These are phyloP conservation scores for Drosophila recens DNA, from an alignment of 2,888 invertebrate genomes.

Conservation along the genomic window DNA sequence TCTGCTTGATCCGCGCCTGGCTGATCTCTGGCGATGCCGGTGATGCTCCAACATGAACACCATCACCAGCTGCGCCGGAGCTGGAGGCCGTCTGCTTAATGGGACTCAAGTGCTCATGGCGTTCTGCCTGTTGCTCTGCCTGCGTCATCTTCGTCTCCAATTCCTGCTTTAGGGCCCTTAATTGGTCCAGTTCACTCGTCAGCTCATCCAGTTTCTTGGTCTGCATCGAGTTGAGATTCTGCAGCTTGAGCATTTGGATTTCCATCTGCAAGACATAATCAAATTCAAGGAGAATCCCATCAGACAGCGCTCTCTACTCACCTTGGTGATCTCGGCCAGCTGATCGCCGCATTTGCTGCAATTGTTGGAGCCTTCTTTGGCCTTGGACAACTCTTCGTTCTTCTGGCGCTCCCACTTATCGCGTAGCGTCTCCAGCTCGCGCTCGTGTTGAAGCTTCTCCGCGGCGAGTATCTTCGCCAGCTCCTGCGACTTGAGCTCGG, in stretches of 20 bases:
- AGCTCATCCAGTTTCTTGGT: conserved; percentile 79
- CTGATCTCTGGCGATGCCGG: conserved; percentile 83
- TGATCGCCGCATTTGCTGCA: conserved; percentile 83
- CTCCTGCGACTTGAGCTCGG: conserved; percentile 83
- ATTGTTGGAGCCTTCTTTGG: conserved; percentile 64
- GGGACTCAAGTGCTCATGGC: conserved; percentile 51
- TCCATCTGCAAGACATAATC: conserved; percentile 73
- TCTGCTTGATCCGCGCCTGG: conserved; percentile 67
- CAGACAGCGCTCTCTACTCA: conserved; percentile 29
- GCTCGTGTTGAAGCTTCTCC: conserved; percentile 85
- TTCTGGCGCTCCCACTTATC: conserved; percentile 77
- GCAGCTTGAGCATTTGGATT: conserved; percentile 82
- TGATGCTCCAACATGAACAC: conserved; percentile 14
- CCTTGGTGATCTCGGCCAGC: conserved; percentile 82
- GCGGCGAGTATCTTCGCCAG: conserved; percentile 86
- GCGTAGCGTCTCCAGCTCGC: conserved; percentile 72
- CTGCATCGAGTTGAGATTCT: conserved; percentile 75
- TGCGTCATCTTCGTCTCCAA: conserved; percentile 83
- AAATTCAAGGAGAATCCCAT: neutral
- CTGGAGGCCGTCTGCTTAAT: neutral
- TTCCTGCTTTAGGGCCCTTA: conserved; percentile 78
- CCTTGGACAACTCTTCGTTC: conserved; percentile 38
- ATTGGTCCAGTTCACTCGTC: conserved; percentile 79
- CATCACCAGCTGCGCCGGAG: neutral
- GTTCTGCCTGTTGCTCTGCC: conserved; percentile 87